Base-by-base conservation (phyloP, 1,140 invertebrate species). In the Choristoneura fumiferana region DNA sequence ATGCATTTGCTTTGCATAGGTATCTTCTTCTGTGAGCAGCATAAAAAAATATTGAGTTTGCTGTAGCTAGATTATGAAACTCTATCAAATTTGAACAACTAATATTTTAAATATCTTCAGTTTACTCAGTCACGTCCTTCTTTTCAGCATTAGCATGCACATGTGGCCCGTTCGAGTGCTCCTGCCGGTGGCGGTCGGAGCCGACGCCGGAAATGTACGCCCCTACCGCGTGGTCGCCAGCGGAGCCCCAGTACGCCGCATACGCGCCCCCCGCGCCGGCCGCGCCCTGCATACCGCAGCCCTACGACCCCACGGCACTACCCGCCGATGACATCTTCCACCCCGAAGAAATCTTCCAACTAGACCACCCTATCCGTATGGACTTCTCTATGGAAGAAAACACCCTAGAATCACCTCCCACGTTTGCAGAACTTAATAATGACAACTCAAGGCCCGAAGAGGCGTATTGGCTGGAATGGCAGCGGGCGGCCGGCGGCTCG, bases 341-440 rank as follows among this genome's bases (percentile, higher is more conserved):
- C 67, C 93, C 94, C 0, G 94, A 95, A 72, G 93, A 95, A 79
- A 94, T 95, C 45, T 95, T 95, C 72, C 94, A 95, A 75, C 72
- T 95, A 35, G 94, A 95, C 61, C 94, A 95, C 73, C 94, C 94
- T 0, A 88, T 95, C n/a, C 89, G 93, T 64, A 84, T 92, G 0
- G 93, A 94, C 58, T 93, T 92, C 56, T 81, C 88, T 22, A 76
- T 81, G 56, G 83, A 79, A 69, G 84, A 83, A 63, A 86, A 62
- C 38, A 91, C 91, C 0, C 67, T 91, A 4, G 90, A 91, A 29
- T 94, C 94, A 0, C 93, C 94, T 0, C 91, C 94, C 0, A 94
- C 93, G 0, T 88, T 95, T 12, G 89, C 94, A 0, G 94, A 95
- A 63, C 84, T 95, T 0, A 95, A 93, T 69, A 93, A 93, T 0